Percentiles rank a stretch among this genome's conserved stretches.
Conservation (phyloP, 2,797 vertebrate species). For the Eleutherodactylus coqui region DNA sequence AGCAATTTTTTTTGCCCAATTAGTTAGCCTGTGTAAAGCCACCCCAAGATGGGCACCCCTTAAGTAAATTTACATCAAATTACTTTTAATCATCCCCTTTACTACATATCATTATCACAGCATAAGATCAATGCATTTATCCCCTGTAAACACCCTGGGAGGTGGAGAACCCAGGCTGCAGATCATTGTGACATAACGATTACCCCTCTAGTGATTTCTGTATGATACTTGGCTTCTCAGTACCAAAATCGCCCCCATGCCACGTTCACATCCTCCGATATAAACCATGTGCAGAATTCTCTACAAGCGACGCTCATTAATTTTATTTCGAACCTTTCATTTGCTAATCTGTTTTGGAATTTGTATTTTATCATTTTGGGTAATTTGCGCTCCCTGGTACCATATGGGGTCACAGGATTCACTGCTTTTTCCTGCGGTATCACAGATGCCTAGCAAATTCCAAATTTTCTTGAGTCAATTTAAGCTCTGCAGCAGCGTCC, state of each 20-base stretch:
- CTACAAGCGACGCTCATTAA: background rate
- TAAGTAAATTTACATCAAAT: too few species aligned
- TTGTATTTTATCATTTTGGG: background rate
- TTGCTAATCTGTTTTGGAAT: background rate
- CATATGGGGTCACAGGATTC: background rate
- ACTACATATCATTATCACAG: too few species aligned
- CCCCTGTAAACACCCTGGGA: too few species aligned
- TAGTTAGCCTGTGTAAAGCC: too few species aligned
- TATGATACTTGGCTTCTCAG: too few species aligned
- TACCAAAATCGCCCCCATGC: background rate
- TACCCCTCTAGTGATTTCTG: too few species aligned
- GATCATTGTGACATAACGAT: too few species aligned
- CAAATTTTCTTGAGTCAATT: background rate
- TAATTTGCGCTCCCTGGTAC: background rate
- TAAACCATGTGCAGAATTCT: background rate
- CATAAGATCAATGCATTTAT: too few species aligned
- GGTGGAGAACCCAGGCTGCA: too few species aligned
- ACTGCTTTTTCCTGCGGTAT: background rate
- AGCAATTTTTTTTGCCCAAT: too few species aligned
- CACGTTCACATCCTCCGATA: background rate
- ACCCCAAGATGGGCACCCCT: too few species aligned
- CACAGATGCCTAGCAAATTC: conserved; percentile 14
- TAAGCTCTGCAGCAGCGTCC: background rate
- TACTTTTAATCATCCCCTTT: too few species aligned
- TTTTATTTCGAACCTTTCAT: background rate